These are phyloP conservation scores for Girardinus metallicus DNA, from an alignment of 2,797 vertebrate species.

Conservation along the genomic window DNA sequence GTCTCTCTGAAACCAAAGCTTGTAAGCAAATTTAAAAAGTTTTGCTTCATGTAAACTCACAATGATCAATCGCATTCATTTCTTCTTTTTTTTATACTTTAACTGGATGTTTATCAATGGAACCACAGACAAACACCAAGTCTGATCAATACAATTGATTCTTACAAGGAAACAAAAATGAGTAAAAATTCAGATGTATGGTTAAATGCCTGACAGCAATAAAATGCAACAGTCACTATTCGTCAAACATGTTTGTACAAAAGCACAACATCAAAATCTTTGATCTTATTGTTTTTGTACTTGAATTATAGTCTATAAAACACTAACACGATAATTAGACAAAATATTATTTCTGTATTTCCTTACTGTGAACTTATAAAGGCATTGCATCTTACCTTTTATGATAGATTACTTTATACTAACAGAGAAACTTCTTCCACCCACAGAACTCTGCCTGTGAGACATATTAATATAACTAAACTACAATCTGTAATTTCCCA, in stretches of 20 bases:
- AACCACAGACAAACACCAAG: background rate
- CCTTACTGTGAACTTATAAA: background rate
- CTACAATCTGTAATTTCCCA: slow-evolving; percentile 54
- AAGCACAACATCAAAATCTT: background rate
- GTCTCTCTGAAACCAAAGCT: background rate
- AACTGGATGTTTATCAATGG: background rate
- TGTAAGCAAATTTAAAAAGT: background rate
- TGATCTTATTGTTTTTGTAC: background rate
- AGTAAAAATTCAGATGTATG: background rate
- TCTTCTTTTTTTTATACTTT: background rate
- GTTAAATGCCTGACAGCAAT: background rate
- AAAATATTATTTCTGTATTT: background rate
- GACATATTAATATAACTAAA: slow-evolving; percentile 50
- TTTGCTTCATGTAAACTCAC: background rate
- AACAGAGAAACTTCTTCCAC: slow-evolving; percentile 30
- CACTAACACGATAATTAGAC: background rate
- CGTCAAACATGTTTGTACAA: background rate
- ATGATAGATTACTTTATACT: slow-evolving; percentile 17
- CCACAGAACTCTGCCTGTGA: slow-evolving; percentile 38
- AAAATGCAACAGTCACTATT: background rate
- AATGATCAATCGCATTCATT: background rate
- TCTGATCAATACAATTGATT: background rate
- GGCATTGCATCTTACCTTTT: slow-evolving; percentile 12
- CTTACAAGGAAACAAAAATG: background rate
- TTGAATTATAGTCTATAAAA: background rate